A percentile compares a stretch with the other conserved stretches of the same genome.
Evolutionary conservation across 2,113 vertebrate genomes (phyloP).

Genomic region (Periophthalmodon schlosseri): DNA sequence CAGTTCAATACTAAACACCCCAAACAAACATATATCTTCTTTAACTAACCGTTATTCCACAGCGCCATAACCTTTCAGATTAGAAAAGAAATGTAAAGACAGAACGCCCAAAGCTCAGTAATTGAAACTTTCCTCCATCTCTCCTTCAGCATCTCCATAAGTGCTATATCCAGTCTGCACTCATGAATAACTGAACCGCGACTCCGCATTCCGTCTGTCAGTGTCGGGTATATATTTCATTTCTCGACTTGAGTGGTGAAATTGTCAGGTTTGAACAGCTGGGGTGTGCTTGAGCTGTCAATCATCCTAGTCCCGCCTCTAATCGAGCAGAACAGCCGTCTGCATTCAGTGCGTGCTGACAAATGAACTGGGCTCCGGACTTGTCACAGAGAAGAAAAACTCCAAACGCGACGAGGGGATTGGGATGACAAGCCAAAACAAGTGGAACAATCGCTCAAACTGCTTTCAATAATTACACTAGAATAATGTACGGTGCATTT

Average conservation of each 20-base stretch:
- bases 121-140: not conserved
- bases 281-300: slow-evolving; percentile 1
- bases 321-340: slow-evolving; percentile 1
- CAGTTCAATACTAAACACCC: no score
- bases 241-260: not conserved
- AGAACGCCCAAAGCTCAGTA: not conserved
- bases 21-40: not conserved
- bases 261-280: slow-evolving; percentile 3
- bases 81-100: not conserved
- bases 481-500: not conserved
- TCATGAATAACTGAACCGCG: not conserved
- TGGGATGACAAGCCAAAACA: not conserved
- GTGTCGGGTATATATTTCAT: not conserved
- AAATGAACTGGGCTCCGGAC: not conserved
- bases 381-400: not conserved
- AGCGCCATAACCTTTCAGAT: not conserved
- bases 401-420: not conserved
- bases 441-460: not conserved
- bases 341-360: not conserved
- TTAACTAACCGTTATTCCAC: not conserved
- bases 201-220: not conserved
- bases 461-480: not conserved
- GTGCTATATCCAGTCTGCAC: not conserved
- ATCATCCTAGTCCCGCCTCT: slow-evolving; percentile 4
- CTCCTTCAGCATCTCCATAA: not conserved